Evolutionary conservation across 2,888 invertebrate genomes (phyloP), one percentile per base, ranked within the genome.

Genomic region (Hyles lineata): DNA sequence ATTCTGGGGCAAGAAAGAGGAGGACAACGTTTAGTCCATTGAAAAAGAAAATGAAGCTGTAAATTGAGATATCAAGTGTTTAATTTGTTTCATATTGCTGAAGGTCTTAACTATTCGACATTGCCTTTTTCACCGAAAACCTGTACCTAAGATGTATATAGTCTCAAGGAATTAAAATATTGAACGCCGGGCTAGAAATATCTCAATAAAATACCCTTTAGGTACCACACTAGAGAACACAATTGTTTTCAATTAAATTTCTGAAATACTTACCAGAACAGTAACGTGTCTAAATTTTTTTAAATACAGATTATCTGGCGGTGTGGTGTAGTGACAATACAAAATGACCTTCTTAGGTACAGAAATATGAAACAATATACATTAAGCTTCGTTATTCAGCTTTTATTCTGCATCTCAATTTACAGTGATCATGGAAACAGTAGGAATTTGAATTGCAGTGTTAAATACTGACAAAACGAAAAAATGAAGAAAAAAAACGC

Each of bases 1-100:
- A 85, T 97, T 98, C 90, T 97, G 97, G 97, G 97, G 97, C 78
- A 96, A 96, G 84, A 96, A 95, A 82, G 96, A 96, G 82, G 96
- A 96, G 81, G 95, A 95, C 80, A 95, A 94, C 84, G 96, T 94
- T 81, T 94, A 94, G 84, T 85, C 77, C 76, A 76, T 75, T 74
- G 55, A 32, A 76, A 79, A 82, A 73, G 76, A 72, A 59, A 75
- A 79, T 83, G 83, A 79, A 79, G 80, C 82, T 82, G 82, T 82
- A 81, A 85, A 84, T 86, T 88, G 88, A 87, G 86, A 58, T 67
- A 17, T 50, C 17, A 50, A 67, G 25, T 25, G 29, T 21, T 50
- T 15, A 50, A 50, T 15, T 23, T 50, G 71, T 25, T 67, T 72
- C 43, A 72, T 72, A 67, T 58, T 58, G 21, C 58, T 58, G 29